A percentile compares a stretch with the other conserved stretches of the same genome.
Conservation (phyloP, 2,113 vertebrate species). For the Anser cygnoides region DNA sequence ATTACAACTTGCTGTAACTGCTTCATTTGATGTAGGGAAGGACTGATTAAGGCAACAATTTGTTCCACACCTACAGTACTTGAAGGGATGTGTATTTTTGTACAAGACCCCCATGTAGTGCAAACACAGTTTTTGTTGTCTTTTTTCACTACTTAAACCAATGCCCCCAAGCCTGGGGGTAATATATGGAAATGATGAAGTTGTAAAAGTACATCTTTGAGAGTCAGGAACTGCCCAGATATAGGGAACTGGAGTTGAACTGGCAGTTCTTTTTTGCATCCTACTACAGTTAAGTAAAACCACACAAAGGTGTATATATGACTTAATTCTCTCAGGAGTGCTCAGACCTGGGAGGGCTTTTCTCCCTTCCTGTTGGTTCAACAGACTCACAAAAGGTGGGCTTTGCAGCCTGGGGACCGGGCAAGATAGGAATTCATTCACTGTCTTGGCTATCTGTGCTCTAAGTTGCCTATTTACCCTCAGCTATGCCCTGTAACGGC, state of each 20-base stretch:
- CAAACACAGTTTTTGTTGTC: background rate
- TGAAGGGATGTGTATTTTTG: background rate
- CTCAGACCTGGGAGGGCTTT: background rate
- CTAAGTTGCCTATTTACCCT: background rate
- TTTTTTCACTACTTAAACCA: background rate
- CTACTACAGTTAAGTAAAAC: background rate
- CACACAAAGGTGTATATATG: background rate
- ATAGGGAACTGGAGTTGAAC: background rate
- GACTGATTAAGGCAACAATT: background rate
- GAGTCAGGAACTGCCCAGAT: background rate
- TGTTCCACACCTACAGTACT: background rate
- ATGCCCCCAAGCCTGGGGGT: background rate
- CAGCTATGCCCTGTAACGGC: background rate
- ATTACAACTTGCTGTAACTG: background rate
- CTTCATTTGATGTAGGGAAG: background rate
- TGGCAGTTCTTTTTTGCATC: background rate
- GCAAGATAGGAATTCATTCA: background rate
- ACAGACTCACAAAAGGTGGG: background rate
- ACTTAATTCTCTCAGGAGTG: background rate
- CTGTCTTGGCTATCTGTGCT: background rate
- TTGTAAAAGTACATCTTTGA: background rate
- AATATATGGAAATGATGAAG: background rate
- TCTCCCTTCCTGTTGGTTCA: background rate
- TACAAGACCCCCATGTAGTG: background rate
- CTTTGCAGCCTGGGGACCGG: fast-evolving